phyloP scores from a whole-genome alignment of 2,113 vertebrate genomes.

The Potamarius usumacintae region DNA sequence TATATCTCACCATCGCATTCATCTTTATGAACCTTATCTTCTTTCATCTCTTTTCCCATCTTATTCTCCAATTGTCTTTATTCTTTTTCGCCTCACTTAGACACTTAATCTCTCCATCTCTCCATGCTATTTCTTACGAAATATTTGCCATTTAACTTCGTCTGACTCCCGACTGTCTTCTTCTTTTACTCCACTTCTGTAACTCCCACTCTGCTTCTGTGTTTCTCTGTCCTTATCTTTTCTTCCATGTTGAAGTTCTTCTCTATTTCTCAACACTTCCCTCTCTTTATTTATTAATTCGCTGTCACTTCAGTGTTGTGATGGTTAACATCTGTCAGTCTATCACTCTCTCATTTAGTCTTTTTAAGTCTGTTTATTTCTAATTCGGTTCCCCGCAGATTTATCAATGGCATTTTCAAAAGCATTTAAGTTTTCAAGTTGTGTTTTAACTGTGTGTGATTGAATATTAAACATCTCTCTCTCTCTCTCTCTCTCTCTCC shows the following conservation, averaged over 20 bases:
- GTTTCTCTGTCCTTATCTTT: neutral
- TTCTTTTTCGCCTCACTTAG: neutral
- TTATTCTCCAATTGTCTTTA: neutral
- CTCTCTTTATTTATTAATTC: neutral
- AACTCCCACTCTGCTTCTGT: neutral
- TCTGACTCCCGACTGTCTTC: neutral
- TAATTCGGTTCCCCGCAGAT: neutral
- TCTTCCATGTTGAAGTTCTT: neutral
- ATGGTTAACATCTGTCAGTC: neutral
- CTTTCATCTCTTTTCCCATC: neutral
- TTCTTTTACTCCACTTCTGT: neutral
- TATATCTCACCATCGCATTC: neutral
- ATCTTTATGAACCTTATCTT: neutral
- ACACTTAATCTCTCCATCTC: neutral
- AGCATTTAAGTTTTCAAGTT: neutral
- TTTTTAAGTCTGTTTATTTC: neutral
- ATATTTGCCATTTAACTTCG: neutral
- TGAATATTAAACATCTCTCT: conserved; percentile 25
- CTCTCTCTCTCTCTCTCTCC: conserved; percentile 50
- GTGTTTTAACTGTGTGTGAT: neutral
- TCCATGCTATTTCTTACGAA: no score
- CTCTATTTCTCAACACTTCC: neutral
- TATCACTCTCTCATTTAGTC: neutral
- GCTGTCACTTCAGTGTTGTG: neutral
- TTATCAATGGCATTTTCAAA: neutral